Evolutionary conservation across 1,140 invertebrate species (phyloP).

Genomic region (Drosophila mojavensis): DNA sequence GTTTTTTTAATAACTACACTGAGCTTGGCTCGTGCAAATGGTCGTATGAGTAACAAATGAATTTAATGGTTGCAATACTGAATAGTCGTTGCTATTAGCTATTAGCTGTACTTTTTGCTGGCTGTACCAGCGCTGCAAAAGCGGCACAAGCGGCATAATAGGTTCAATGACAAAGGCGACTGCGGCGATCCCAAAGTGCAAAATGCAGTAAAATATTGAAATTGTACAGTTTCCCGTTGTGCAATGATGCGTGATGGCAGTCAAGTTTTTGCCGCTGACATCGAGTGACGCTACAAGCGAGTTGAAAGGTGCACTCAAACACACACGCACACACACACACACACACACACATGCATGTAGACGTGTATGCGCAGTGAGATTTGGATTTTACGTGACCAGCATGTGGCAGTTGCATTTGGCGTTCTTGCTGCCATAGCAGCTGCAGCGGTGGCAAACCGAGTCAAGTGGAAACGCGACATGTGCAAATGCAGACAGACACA

Average conservation of each 20-base stretch:
- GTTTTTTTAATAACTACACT: no score
- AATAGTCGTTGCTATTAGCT: constrained; percentile 24
- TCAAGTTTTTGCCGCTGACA: constrained; percentile 34
- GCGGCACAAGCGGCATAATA: neutral
- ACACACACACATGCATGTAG: neutral
- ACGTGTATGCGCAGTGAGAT: constrained; percentile 30
- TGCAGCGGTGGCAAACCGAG: constrained; percentile 15
- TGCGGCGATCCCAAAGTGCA: constrained; percentile 57
- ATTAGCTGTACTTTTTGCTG: constrained; percentile 47
- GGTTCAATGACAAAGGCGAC: constrained; percentile 13
- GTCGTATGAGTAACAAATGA: constrained; percentile 65
- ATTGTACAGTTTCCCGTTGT: constrained; percentile 69
- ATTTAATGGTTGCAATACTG: constrained; percentile 40
- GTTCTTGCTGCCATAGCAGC: constrained; percentile 22
- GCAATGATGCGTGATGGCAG: constrained; percentile 66
- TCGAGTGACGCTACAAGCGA: constrained; percentile 23
- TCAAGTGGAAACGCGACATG: constrained; percentile 33
- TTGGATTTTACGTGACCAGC: constrained; percentile 72
- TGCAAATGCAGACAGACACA: constrained; percentile 8
- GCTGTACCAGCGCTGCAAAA: neutral
- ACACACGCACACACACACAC: constrained; percentile 8
- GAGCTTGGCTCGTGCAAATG: constrained; percentile 12
- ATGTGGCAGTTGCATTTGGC: constrained; percentile 44
- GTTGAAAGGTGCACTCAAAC: constrained; percentile 52
- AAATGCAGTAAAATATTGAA: constrained; percentile 76